Percentiles rank a stretch among this genome's conserved stretches.
Conservation (phyloP, 2,888 invertebrate species). For the Parnassius orleans region DNA sequence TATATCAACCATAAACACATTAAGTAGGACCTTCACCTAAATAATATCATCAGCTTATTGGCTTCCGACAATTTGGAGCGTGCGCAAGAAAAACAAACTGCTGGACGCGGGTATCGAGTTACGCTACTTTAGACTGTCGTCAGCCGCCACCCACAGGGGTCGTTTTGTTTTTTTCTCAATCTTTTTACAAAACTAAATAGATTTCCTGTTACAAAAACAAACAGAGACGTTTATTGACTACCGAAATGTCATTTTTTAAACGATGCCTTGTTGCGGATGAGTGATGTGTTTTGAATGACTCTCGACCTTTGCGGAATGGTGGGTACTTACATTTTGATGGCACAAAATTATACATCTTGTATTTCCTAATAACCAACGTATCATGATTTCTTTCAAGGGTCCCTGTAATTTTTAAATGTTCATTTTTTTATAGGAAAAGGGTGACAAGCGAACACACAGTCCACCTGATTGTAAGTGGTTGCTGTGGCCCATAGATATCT, state of each 20-base stretch:
- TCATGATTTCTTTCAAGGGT: too few species aligned
- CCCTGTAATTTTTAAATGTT: too few species aligned
- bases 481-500: too few species aligned
- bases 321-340: conserved; percentile 53
- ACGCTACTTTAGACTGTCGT: conserved; percentile 79
- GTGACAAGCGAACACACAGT: too few species aligned
- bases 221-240: conserved; percentile 73
- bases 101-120: conserved; percentile 67
- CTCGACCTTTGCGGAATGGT: conserved; percentile 54
- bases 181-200: conserved; percentile 71
- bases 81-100: conserved; percentile 67
- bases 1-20: conserved; percentile 35
- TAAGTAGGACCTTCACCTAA: conserved; percentile 48
- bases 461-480: too few species aligned
- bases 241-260: conserved; percentile 56
- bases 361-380: too few species aligned
- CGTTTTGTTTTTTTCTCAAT: conserved; percentile 70
- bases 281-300: conserved; percentile 74
- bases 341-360: conserved; percentile 39
- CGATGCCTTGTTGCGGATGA: conserved; percentile 70
- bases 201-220: conserved; percentile 80
- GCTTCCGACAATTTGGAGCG: conserved; percentile 63
- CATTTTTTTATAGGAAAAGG: too few species aligned
- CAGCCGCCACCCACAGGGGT: conserved; percentile 72
- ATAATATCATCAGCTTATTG: conserved; percentile 63